These are phyloP conservation scores for Blennius ocellaris DNA, from an alignment of 2,113 vertebrate genomes.

Conservation along the genomic window DNA sequence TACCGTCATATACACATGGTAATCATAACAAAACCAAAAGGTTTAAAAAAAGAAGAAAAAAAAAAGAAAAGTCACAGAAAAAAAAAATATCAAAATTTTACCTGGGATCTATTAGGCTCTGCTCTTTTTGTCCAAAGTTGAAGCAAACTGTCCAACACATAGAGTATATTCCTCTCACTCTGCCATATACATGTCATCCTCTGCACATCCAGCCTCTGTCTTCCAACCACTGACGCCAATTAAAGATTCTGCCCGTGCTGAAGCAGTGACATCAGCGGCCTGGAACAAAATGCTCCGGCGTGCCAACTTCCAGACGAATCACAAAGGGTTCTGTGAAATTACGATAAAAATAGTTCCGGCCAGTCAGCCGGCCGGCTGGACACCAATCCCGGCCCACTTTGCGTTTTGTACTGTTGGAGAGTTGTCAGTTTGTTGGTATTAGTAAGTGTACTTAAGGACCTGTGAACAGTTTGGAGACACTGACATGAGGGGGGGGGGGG, in stretches of 20 bases:
- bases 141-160: conserved; percentile 41
- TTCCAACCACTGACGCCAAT: conserved; percentile 59
- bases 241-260: conserved; percentile 60
- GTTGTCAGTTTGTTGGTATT: conserved; percentile 61
- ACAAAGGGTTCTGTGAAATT: conserved; percentile 88
- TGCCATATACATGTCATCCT: conserved; percentile 32
- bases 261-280: conserved; percentile 66
- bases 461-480: conserved; percentile 68
- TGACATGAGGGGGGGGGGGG: too few relatives aligned
- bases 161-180: conserved; percentile 17
- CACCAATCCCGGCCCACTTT: conserved; percentile 54
- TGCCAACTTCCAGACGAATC: conserved; percentile 72
- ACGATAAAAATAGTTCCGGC: conserved; percentile 90
- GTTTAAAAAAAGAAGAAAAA: too few relatives aligned
- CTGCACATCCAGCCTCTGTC: conserved; percentile 34
- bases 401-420: conserved; percentile 54
- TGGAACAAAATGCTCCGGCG: conserved; percentile 62
- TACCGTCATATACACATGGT: background rate
- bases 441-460: conserved; percentile 61
- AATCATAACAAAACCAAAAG: background rate
- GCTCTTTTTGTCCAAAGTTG: conserved; percentile 34
- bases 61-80: background rate
- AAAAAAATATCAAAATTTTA: conserved; percentile 21
- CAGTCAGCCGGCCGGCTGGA: conserved; percentile 40
- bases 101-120: conserved; percentile 41